These are phyloP conservation scores for Smithornis capensis DNA, from an alignment of 2,113 vertebrate species.

Conservation along the genomic window DNA sequence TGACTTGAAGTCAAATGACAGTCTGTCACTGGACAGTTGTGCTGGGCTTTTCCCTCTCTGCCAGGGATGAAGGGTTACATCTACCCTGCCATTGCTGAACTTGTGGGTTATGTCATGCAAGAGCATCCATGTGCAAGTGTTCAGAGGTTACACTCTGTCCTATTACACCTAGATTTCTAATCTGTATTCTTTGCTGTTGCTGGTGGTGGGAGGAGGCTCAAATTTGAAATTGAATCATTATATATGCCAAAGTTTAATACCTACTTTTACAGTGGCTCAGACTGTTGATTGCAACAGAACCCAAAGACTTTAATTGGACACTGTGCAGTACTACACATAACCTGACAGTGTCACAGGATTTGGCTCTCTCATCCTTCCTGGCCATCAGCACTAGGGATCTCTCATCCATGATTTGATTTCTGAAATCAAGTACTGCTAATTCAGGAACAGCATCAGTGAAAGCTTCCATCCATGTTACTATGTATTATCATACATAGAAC, in stretches of 20 bases:
- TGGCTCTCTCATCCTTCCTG: not conserved
- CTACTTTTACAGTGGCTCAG: not conserved
- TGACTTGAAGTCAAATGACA: not conserved
- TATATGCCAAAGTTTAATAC: not conserved
- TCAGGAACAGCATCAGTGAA: not conserved
- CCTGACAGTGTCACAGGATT: not conserved
- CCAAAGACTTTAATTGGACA: not conserved
- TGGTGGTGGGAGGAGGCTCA: not conserved
- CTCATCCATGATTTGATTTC: not conserved
- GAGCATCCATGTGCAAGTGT: not conserved
- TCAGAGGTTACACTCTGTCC: not conserved
- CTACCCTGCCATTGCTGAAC: not conserved
- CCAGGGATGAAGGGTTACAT: not conserved
- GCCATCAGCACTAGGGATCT: not conserved
- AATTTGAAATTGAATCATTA: not conserved
- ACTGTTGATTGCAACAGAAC: not conserved
- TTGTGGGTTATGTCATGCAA: fast-evolving
- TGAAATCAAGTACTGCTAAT: not conserved
- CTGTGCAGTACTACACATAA: not conserved
- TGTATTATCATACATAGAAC: not conserved
- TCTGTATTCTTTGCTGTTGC: not conserved
- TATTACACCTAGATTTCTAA: not conserved
- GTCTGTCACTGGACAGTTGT: fast-evolving
- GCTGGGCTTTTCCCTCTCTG: not conserved
- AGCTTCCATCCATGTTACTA: not conserved